phyloP scores from a whole-genome alignment of 2,113 vertebrate species.

The Tachysurus vachellii region DNA sequence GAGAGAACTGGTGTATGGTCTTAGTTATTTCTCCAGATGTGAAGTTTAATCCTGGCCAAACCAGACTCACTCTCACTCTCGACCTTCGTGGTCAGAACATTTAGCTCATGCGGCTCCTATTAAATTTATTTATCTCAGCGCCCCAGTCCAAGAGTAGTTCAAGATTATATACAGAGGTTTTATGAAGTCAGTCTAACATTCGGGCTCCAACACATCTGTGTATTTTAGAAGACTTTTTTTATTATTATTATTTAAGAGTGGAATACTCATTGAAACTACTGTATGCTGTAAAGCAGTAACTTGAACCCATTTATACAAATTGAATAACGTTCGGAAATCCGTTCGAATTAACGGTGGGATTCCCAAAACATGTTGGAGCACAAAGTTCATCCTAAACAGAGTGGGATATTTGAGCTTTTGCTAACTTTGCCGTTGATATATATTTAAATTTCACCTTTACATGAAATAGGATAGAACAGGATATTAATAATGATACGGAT shows the following conservation, averaged over 20 bases:
- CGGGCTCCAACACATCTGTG: slow-evolving; percentile 10
- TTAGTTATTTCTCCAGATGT: slow-evolving; percentile 74
- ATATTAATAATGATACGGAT: background rate
- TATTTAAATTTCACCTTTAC: background rate
- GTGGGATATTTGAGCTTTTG: background rate
- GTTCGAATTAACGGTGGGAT: background rate
- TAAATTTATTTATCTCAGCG: slow-evolving; percentile 69
- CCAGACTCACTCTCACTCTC: slow-evolving; percentile 72
- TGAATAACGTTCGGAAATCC: background rate
- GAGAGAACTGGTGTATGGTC: slow-evolving; percentile 53
- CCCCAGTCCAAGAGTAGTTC: slow-evolving; percentile 67
- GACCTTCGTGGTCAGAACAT: slow-evolving; percentile 71
- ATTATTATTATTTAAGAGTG: background rate
- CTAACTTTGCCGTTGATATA: background rate
- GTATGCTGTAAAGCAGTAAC: background rate
- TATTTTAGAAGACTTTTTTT: slow-evolving; percentile 12
- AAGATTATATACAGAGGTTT: slow-evolving; percentile 66
- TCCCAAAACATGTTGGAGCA: background rate
- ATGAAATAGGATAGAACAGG: background rate
- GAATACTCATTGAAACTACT: slow-evolving; percentile 6
- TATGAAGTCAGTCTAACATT: slow-evolving; percentile 65
- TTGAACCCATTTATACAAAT: background rate
- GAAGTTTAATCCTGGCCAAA: slow-evolving; percentile 62
- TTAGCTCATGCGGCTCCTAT: slow-evolving; percentile 69
- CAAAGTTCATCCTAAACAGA: background rate